Base-by-base conservation (phyloP, 1,140 invertebrate genomes). In the Zaprionus ornatus region DNA sequence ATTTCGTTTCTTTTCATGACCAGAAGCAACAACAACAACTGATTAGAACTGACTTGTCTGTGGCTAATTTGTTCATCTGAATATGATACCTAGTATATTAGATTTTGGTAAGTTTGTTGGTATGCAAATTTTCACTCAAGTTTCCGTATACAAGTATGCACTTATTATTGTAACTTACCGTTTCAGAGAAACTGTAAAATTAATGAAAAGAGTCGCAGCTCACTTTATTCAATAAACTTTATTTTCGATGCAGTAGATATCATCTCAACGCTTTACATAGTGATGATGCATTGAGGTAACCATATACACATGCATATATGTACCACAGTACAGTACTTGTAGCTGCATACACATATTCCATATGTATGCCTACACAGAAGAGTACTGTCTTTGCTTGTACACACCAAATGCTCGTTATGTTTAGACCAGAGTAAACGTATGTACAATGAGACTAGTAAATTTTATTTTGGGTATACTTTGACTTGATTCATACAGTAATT, bases 321-420 rank as follows among this genome's bases (percentile, higher is more conserved):
- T 65, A 21, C 54, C 54, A 42, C 45, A 54, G 40, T 45, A 45
- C 0, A 15, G 13, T 66, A 50, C 27, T 15, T 54, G 55, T 45
- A 27, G 19, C 21, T 54, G 60, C 61, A 48, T 64, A 63, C 59
- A 74, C 65, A n/a, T 40, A 40, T 2, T 15, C 13, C 15, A 40
- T 45, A 45, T 45, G 40, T 45, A 45, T 40, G 37, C n/a, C 40
- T 45, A 3, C 17, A 45, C 40, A n/a, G 40, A 54, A 55, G 40
- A 70, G 66, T 57, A 74, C 66, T 57, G 66, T 65, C 12, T 50
- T 86, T 78, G 40, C 70, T 85, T 87, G 80, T 87, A 87, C 84
- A 82, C 84, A 87, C 78, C 83, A 87, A 87, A 87, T 87, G 83
- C 83, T 88, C 84, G 74, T 80, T 64, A 69, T 60, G 37, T 67